phyloP scores from a whole-genome alignment of 2,797 vertebrate genomes.

The Anguilla anguilla region DNA sequence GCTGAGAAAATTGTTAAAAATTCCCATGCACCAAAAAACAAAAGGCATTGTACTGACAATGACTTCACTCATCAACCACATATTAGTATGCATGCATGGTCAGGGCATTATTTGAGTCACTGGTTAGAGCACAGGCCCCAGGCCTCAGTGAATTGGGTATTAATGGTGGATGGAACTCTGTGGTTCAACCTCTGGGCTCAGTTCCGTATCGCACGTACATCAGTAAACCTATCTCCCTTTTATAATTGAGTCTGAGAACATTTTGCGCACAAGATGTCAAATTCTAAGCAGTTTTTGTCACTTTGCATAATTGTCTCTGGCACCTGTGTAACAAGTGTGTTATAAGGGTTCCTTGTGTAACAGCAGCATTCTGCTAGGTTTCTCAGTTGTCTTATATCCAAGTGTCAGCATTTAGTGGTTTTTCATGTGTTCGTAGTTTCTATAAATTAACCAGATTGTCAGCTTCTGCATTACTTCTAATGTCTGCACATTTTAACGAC shows the following conservation, averaged over 20 bases:
- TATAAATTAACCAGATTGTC: background rate
- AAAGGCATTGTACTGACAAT: constrained; percentile 12
- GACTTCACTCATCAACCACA: constrained; percentile 1
- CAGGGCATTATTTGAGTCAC: constrained; percentile 12
- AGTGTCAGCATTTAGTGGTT: background rate
- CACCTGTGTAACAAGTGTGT: background rate
- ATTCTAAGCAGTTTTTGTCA: background rate
- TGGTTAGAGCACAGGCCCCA: background rate
- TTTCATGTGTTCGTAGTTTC: background rate
- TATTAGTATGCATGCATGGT: constrained; percentile 5
- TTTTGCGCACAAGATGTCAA: background rate
- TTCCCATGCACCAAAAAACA: constrained; percentile 35
- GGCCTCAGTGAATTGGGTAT: background rate
- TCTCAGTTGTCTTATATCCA: background rate
- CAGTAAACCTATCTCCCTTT: background rate
- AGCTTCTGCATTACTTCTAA: background rate
- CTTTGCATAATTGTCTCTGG: background rate
- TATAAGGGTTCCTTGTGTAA: background rate
- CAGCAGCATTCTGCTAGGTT: background rate
- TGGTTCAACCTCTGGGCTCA: background rate
- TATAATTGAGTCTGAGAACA: background rate
- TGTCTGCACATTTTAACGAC: background rate
- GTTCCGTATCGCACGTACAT: background rate
- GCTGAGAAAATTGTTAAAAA: constrained; percentile 40
- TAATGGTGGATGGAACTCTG: background rate